phyloP scores from a whole-genome alignment of 2,888 invertebrate genomes.

The Pandemis corylana region DNA sequence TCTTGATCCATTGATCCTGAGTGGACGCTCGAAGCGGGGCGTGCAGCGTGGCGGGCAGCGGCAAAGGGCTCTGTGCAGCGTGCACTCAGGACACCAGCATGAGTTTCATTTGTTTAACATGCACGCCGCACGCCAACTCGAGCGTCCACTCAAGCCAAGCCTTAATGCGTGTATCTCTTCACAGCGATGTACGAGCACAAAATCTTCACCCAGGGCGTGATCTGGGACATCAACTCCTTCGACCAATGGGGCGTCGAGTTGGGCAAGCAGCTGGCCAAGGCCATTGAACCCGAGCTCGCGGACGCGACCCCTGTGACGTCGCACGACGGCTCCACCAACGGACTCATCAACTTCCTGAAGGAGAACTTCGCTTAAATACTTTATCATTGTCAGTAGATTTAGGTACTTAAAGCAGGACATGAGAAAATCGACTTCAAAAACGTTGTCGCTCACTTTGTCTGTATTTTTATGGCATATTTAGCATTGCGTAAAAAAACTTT shows the following conservation, averaged over 20 bases:
- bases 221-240: conserved; percentile 99
- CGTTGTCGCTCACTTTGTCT: no score
- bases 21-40: no score
- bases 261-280: conserved; percentile 99
- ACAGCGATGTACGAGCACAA: conserved; percentile 99
- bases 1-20: no score
- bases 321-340: conserved; percentile 98
- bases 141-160: no score
- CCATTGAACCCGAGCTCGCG: conserved; percentile 97
- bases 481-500: no score
- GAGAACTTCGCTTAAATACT: conserved; percentile 72
- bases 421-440: no score
- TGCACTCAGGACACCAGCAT: no score
- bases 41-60: no score
- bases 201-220: conserved; percentile 98
- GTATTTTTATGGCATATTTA: no score
- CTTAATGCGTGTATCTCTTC: conserved; percentile 43
- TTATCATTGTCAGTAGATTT: not conserved
- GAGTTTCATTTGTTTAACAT: no score
- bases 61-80: no score
- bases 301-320: conserved; percentile 87
- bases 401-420: not conserved
- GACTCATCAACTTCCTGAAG: conserved; percentile 97
- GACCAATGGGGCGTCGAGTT: conserved; percentile 99
- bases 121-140: no score